phyloP scores from a whole-genome alignment of 2,113 vertebrate genomes.

The Onychorhynchus coronatus region DNA sequence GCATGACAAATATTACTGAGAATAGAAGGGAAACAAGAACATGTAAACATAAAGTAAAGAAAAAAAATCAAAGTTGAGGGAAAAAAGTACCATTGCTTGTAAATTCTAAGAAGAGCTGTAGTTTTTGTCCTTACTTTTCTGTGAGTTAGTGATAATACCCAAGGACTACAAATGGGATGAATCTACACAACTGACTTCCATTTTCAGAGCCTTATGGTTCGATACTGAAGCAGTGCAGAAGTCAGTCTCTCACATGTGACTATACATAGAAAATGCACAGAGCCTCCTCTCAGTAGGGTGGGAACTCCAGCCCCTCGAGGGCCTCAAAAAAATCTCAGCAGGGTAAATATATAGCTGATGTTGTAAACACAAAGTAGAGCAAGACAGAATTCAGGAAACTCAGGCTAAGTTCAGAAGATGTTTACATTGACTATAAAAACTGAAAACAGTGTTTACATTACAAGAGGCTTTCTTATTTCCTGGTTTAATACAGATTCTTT shows the following conservation, averaged over 20 bases:
- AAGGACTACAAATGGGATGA: background rate
- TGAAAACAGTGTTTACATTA: background rate
- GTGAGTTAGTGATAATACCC: background rate
- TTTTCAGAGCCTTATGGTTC: rapidly evolving
- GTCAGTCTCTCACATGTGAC: background rate
- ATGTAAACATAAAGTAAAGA: background rate
- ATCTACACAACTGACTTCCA: background rate
- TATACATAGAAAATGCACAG: background rate
- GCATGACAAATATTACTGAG: background rate
- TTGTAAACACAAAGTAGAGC: background rate
- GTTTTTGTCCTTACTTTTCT: background rate
- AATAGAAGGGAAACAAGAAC: background rate
- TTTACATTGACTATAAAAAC: constrained; percentile 29
- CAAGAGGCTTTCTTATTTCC: background rate
- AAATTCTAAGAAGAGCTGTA: background rate
- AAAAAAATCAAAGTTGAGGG: background rate
- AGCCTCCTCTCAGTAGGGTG: background rate
- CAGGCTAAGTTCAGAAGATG: constrained; percentile 4
- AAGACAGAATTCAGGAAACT: constrained; percentile 15
- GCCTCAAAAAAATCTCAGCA: constrained; percentile 25
- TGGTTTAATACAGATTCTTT: background rate
- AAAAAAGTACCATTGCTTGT: background rate
- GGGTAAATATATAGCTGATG: constrained; percentile 32
- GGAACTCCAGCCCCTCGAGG: background rate
- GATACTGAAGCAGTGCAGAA: background rate